phyloP scores from a whole-genome alignment of 1,140 invertebrate species.

The Brachionus rubens region DNA sequence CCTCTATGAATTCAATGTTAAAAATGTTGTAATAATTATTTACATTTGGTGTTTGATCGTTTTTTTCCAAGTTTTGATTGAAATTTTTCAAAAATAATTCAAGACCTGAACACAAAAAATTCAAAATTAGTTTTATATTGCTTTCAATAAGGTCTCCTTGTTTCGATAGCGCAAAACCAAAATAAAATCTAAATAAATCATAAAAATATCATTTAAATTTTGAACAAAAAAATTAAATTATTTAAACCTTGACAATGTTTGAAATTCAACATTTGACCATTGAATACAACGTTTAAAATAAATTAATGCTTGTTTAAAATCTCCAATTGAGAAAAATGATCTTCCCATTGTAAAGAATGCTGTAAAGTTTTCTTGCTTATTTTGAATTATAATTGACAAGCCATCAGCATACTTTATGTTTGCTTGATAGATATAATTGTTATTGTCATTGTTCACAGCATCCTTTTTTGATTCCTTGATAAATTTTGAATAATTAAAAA shows the following conservation, averaged over 20 bases:
- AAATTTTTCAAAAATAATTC: slow-evolving; percentile 12
- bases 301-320: background rate
- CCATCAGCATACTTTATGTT: slow-evolving; percentile 30
- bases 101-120: slow-evolving; percentile 1
- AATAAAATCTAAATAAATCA: slow-evolving; percentile 22
- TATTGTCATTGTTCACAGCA: background rate
- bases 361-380: background rate
- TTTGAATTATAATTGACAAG: background rate
- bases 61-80: background rate
- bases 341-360: slow-evolving; percentile 15
- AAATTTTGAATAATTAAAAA: too few species aligned
- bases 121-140: background rate
- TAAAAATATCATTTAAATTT: background rate
- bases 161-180: background rate
- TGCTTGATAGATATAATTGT: slow-evolving; percentile 31
- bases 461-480: slow-evolving; percentile 38
- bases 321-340: background rate
- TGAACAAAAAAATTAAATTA: background rate
- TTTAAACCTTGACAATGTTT: slow-evolving; percentile 1
- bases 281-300: slow-evolving; percentile 7
- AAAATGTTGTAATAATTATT: slow-evolving; percentile 31
- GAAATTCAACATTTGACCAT: slow-evolving; percentile 17
- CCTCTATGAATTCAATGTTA: slow-evolving; percentile 35
- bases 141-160: background rate
- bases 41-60: background rate